Evolutionary conservation across 2,113 vertebrate genomes (phyloP), one percentile per base, ranked within the genome.

Genomic region (Gymnarchus niloticus): DNA sequence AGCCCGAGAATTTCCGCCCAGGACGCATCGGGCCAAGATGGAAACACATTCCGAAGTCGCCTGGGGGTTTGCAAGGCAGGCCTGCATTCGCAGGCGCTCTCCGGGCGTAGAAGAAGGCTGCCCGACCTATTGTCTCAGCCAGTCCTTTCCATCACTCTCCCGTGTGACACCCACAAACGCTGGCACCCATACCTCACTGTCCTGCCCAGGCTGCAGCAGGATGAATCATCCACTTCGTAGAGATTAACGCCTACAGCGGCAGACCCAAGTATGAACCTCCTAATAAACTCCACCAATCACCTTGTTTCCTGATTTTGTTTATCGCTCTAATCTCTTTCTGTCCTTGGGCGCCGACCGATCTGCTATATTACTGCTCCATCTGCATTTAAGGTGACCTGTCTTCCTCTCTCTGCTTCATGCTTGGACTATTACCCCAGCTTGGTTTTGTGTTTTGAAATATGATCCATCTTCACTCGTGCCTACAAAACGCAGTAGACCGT

Each of bases 171-270:
- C 83, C 61, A 51, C 59, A 52, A 25, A 69, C 28, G 57, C 61
- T 76, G 83, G 48, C 61, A 8, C 59, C 51, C 14, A 10, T 25
- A 33, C 49, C 80, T 54, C 10, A n/a, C 80, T 25, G 8, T 37
- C 46, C 61, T 84, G 83, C 59, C 54, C 61, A 7, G n/a, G 19
- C 57, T 14, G 33, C 59, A 25, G n/a, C 44, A 23, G 44, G 17
- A 52, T 73, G 83, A 84, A 73, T 84, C 61, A 52, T 48, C 44
- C 46, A 7, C 83, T 84, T 61, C n/a, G 25, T 5, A n/a, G 61
- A 52, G 83, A 84, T 73, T 76, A 84, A 84, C 83, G 33, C 83
- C 59, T 69, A 46, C 83, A 33, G 57, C 12, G 48, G 44, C 46
- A 41, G 83, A 54, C 48, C 49, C 56, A 12, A 54, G 49, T n/a